These are phyloP conservation scores for Butorides virescens DNA, from an alignment of 2,113 vertebrate genomes.

Conservation along the genomic window DNA sequence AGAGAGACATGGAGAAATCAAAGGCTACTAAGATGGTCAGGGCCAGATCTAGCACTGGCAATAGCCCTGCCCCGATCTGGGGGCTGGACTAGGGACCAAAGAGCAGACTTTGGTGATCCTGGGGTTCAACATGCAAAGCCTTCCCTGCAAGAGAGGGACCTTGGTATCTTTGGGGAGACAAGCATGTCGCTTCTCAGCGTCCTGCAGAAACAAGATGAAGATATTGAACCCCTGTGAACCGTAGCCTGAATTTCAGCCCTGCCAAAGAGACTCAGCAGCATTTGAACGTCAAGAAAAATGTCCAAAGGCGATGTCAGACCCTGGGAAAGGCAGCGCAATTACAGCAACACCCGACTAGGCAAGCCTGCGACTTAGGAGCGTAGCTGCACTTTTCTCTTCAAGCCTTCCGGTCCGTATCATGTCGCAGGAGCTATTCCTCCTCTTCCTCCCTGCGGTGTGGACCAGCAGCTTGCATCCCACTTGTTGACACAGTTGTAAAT, in stretches of 20 bases:
- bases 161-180: not conserved
- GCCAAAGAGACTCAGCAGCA: not conserved
- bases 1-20: not conserved
- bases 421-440: not conserved
- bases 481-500: slow-evolving; percentile 20
- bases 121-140: not conserved
- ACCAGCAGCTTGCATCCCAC: not conserved
- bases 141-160: not conserved
- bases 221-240: not conserved
- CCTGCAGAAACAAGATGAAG: not conserved
- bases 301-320: not conserved
- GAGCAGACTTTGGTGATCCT: not conserved
- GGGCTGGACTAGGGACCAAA: not conserved
- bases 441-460: not conserved
- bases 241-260: not conserved
- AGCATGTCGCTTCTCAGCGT: rapidly evolving
- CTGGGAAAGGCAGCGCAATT: not conserved
- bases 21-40: not conserved
- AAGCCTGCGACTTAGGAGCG: not conserved
- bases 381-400: not conserved
- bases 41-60: not conserved
- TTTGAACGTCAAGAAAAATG: not conserved
- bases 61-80: not conserved
- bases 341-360: not conserved
- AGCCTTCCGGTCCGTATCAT: rapidly evolving